Percentiles rank a stretch among this genome's conserved stretches.
phyloP scores from a whole-genome alignment of 2,113 vertebrate species.

The Bubo bubo region DNA sequence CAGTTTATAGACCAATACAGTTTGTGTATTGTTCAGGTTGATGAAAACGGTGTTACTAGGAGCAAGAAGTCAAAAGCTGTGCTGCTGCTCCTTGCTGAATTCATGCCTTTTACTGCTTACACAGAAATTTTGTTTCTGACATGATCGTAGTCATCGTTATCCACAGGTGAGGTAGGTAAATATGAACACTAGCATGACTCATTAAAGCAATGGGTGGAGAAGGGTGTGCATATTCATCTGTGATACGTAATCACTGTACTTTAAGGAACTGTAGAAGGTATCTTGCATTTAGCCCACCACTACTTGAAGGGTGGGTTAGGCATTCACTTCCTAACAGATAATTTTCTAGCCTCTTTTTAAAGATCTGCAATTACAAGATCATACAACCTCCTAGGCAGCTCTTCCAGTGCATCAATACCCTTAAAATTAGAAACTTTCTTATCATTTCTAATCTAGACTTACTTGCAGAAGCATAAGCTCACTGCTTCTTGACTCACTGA shows the following conservation, averaged over 20 bases:
- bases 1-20: background rate
- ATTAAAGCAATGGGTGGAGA: background rate
- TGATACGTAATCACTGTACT: background rate
- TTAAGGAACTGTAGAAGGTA: background rate
- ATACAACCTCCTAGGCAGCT: background rate
- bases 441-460: background rate
- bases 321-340: background rate
- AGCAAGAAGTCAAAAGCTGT: background rate
- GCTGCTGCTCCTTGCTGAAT: background rate
- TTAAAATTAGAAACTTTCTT: background rate
- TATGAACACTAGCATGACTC: fast-evolving
- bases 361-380: background rate
- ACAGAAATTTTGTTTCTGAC: background rate
- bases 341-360: background rate
- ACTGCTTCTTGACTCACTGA: background rate
- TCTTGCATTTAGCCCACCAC: background rate
- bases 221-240: background rate
- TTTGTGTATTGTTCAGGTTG: background rate
- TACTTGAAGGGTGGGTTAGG: background rate
- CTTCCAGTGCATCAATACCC: background rate
- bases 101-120: background rate
- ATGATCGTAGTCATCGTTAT: background rate
- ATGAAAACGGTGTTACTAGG: background rate
- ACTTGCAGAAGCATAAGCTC: background rate
- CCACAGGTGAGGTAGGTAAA: background rate